Evolutionary conservation across 2,113 vertebrate species (phyloP), one percentile per base, ranked within the genome.

Genomic region (Polypterus senegalus): DNA sequence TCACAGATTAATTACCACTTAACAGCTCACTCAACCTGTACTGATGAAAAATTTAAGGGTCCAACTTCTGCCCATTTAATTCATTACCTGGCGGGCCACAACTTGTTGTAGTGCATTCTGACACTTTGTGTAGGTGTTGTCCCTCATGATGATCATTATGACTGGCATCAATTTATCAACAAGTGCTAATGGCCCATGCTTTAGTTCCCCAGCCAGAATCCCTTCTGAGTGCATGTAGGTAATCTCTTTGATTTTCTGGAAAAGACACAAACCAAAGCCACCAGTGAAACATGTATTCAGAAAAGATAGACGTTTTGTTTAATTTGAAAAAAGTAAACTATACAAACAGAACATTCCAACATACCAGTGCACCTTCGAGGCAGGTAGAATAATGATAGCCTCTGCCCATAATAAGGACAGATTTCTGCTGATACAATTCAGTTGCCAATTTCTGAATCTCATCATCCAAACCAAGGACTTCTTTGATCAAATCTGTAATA

Each of bases 91-190:
- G 53, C 94, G 88, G 0, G 96, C 93, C 3, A 96, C 88, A 49
- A 99, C 92, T 71, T 99, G 96, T 79, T 99, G 94, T 58, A 99
- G 76, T 7, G 96, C 96, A 0, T 98, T 99, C 82, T 99, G 96
- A 82, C 96, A 99, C 78, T 99, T 99, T 68, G 65, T 66, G 0
- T 99, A 98, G 0, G 94, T 97, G 69, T 92, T 83, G 74, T 99
- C 95, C 69, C 93, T 85, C 93, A 94, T 97, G 82, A 98, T 98
- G 82, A 99, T 97, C 96, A 99, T 99, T 67, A 99, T 99, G 57
- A 99, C 96, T 0, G 96, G 96, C 96, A 99, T 99, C n/a, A 97
- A 77, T 58, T 99, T 96, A 72, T 98, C 96, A 71, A 99, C 91
- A 69, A 99, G 83, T 0, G 96, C 96, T 52, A 99, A 81, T 0